Conservation (phyloP, 1,140 invertebrate genomes). For the Charaxes varanes region DNA sequence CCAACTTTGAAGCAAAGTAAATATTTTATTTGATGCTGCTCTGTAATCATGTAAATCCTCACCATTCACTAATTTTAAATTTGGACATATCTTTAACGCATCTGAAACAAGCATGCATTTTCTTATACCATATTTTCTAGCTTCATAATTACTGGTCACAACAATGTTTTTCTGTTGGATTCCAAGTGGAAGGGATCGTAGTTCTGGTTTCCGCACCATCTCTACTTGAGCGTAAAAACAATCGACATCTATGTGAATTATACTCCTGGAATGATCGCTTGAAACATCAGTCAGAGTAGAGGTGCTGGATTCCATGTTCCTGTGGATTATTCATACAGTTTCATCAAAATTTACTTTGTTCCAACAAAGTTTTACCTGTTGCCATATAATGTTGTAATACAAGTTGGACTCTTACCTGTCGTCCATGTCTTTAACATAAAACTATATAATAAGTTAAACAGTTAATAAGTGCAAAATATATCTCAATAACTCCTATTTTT, state of each 20-base stretch:
- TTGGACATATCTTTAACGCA: slow-evolving; percentile 80
- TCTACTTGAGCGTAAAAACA: slow-evolving; percentile 91
- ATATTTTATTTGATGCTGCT: slow-evolving; percentile 81
- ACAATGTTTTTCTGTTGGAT: slow-evolving; percentile 87
- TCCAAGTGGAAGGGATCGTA: slow-evolving; percentile 79
- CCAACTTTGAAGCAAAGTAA: slow-evolving; percentile 79
- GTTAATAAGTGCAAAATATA: slow-evolving; percentile 44
- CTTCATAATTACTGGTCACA: slow-evolving; percentile 87
- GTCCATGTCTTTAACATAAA: slow-evolving; percentile 46
- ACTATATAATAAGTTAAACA: slow-evolving; percentile 41
- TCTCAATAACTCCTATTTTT: slow-evolving; percentile 48
- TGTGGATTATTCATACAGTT: slow-evolving; percentile 55
- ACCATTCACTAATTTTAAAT: slow-evolving; percentile 81
- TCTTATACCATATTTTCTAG: slow-evolving; percentile 80
- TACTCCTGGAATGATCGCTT: slow-evolving; percentile 75
- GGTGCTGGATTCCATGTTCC: slow-evolving; percentile 66
- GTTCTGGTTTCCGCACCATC: slow-evolving; percentile 80
- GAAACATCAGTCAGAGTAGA: slow-evolving; percentile 45
- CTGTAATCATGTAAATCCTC: slow-evolving; percentile 86
- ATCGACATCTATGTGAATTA: slow-evolving; percentile 86
- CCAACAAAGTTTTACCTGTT: slow-evolving; percentile 58
- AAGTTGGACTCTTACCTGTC: slow-evolving; percentile 50
- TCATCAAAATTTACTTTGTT: slow-evolving; percentile 60
- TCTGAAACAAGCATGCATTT: slow-evolving; percentile 84
- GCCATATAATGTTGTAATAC: slow-evolving; percentile 35